Evolutionary conservation across 2,888 invertebrate genomes (phyloP).

Genomic region (Parnassius apollo): DNA sequence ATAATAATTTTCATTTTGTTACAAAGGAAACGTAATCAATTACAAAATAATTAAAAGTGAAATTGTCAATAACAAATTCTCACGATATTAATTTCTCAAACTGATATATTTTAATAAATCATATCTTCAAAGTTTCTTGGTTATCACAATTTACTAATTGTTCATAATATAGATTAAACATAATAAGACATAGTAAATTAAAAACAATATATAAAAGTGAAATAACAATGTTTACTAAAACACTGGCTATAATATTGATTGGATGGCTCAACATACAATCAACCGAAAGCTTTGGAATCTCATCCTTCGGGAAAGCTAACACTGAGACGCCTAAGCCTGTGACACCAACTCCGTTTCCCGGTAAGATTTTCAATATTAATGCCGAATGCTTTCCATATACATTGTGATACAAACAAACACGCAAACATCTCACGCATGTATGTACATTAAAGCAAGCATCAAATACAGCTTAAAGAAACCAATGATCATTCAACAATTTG

Average conservation of each 20-base stretch:
- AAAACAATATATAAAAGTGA: conserved; percentile 7
- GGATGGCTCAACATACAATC: conserved; percentile 47
- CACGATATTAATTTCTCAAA: too few species aligned
- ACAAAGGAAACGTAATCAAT: too few species aligned
- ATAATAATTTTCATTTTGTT: background rate
- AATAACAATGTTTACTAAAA: conserved; percentile 23
- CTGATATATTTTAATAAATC: too few species aligned
- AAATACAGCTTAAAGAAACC: conserved; percentile 19
- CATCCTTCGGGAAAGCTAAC: conserved; percentile 69
- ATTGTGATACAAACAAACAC: conserved; percentile 23
- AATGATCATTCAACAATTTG: background rate
- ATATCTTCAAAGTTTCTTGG: too few species aligned
- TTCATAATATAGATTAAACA: background rate
- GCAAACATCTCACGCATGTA: conserved; percentile 24
- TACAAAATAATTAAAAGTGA: too few species aligned
- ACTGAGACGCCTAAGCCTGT: conserved; percentile 66
- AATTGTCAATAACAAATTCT: too few species aligned
- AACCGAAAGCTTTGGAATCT: conserved; percentile 60
- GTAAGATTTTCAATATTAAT: conserved; percentile 57
- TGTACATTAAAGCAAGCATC: conserved; percentile 14
- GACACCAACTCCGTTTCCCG: conserved; percentile 61
- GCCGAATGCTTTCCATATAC: conserved; percentile 12
- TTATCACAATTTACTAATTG: background rate
- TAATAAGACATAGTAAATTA: too few species aligned
- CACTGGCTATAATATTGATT: conserved; percentile 43